A percentile compares a stretch with the other conserved stretches of the same genome.
phyloP scores from a whole-genome alignment of 2,888 invertebrate genomes.

The Limnephilus marmoratus region DNA sequence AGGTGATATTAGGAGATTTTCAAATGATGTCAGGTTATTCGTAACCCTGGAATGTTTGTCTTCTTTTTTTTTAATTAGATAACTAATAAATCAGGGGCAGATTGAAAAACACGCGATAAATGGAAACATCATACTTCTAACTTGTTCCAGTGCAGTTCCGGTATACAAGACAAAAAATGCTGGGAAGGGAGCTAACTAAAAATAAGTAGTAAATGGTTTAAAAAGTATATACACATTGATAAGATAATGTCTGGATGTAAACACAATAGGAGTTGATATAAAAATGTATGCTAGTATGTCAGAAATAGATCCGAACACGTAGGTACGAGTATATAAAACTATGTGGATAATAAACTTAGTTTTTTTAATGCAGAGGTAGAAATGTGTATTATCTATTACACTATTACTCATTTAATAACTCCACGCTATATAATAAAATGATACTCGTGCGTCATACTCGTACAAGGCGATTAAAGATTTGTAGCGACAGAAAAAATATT shows the following conservation, averaged over 20 bases:
- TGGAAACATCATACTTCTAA: too few relatives aligned
- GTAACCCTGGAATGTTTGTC: too few relatives aligned
- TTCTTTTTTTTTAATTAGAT: not conserved
- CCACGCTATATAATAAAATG: not conserved
- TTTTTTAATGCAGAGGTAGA: not conserved
- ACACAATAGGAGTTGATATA: not conserved
- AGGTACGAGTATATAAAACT: not conserved
- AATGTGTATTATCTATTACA: not conserved
- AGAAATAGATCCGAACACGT: not conserved
- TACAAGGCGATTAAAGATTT: conserved; percentile 8
- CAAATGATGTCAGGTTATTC: too few relatives aligned
- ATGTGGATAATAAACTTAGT: not conserved
- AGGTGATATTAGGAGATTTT: too few relatives aligned
- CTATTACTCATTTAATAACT: not conserved
- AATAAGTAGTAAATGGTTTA: not conserved
- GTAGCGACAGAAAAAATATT: not conserved
- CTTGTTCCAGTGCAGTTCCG: not conserved
- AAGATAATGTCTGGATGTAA: not conserved
- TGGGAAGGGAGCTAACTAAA: not conserved
- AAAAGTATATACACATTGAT: not conserved
- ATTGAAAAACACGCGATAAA: too few relatives aligned
- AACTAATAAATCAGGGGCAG: not conserved
- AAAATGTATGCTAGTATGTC: not conserved
- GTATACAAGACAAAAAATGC: not conserved
- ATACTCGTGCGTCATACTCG: not conserved